Conservation (phyloP, 2,113 vertebrate genomes). For the Paradisaea rubra region DNA sequence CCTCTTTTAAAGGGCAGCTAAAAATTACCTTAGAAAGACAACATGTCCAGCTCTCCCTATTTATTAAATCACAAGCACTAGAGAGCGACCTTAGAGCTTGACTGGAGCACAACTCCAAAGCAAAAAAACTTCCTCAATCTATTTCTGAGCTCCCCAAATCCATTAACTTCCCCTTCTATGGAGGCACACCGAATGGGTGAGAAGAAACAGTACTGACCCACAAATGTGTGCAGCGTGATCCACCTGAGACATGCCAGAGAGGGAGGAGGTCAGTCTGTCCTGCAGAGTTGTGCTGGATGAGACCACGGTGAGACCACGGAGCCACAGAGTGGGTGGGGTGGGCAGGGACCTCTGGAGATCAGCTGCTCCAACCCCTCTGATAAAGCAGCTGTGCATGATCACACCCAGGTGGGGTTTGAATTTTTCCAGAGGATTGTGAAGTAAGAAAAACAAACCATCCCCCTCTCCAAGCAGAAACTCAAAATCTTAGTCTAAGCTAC, state of each 20-base stretch:
- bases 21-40: conserved; percentile 1
- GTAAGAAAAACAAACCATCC: not conserved
- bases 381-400: not conserved
- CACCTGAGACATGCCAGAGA: not conserved
- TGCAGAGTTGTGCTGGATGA: not conserved
- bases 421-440: not conserved
- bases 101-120: not conserved
- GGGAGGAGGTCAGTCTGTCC: not conserved
- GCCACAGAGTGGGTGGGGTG: not conserved
- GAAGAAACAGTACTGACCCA: not conserved
- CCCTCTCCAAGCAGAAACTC: not conserved
- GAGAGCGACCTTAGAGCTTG: not conserved
- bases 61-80: not conserved
- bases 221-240: not conserved
- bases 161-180: not conserved
- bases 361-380: fast-evolving
- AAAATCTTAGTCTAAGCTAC: not conserved
- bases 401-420: not conserved
- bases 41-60: not conserved
- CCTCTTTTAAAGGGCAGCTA: not conserved
- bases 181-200: not conserved
- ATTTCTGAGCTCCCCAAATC: not conserved
- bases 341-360: not conserved
- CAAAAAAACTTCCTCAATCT: not conserved
- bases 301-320: not conserved